Evolutionary conservation across 2,113 vertebrate genomes (phyloP).

Genomic region (Odobenus rosmarus): DNA sequence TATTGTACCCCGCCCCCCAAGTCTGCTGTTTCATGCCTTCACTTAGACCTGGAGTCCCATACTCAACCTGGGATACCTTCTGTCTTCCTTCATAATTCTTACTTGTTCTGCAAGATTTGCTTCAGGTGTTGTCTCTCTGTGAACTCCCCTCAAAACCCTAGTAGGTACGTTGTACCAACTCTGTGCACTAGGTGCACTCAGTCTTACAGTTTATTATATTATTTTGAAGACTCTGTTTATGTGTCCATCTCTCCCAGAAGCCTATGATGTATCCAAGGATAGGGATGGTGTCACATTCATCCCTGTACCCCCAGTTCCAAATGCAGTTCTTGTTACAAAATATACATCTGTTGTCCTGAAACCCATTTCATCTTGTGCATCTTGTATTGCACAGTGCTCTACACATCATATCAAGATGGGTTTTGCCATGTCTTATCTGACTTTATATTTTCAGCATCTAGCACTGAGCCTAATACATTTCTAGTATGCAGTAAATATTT

Average conservation of each 20-base stretch:
- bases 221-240: background rate
- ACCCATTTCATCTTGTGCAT: background rate
- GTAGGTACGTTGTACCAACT: background rate
- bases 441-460: background rate
- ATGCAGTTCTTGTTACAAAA: background rate
- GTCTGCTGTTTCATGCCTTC: background rate
- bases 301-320: background rate
- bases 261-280: background rate
- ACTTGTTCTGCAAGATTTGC: background rate
- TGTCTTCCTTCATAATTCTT: background rate
- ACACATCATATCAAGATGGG: background rate
- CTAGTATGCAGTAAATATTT: background rate
- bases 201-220: background rate
- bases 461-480: background rate
- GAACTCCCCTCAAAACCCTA: background rate
- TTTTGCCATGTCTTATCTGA: background rate
- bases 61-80: background rate
- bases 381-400: background rate
- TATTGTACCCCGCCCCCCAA: accelerated
- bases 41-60: background rate
- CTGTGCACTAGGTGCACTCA: background rate
- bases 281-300: background rate
- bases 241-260: background rate
- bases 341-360: background rate
- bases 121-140: background rate